These are phyloP conservation scores for Drosophila navojoa DNA, from an alignment of 1,140 invertebrate genomes.

Conservation along the genomic window DNA sequence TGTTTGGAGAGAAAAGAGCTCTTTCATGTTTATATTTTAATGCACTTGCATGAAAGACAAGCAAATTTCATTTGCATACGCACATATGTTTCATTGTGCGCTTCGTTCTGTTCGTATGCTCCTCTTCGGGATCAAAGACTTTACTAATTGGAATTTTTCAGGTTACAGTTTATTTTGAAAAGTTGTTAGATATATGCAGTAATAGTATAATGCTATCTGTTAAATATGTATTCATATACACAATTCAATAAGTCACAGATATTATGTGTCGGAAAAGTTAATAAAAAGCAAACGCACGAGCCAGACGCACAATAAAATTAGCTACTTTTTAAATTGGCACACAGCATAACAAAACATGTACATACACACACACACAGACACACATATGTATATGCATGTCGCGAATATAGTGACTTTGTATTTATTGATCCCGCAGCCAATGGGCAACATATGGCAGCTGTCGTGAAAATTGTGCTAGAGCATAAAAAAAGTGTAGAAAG, in stretches of 20 bases:
- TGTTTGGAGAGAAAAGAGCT: not conserved
- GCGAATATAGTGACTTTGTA: slow-evolving; percentile 24
- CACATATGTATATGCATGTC: slow-evolving; percentile 12
- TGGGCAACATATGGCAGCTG: slow-evolving; percentile 63
- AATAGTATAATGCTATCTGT: too few relatives aligned
- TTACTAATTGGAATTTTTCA: not conserved
- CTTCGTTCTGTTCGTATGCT: not conserved
- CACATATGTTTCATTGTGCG: not conserved
- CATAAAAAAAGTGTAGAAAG: slow-evolving; percentile 10
- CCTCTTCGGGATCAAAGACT: not conserved
- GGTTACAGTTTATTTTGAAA: not conserved
- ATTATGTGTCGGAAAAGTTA: too few relatives aligned
- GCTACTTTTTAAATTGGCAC: too few relatives aligned
- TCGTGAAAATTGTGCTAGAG: slow-evolving; percentile 65
- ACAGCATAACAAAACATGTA: too few relatives aligned
- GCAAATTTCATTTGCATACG: slow-evolving; percentile 1
- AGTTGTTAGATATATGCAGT: too few relatives aligned
- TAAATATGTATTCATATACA: too few relatives aligned
- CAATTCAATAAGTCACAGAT: too few relatives aligned
- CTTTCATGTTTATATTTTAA: slow-evolving; percentile 5
- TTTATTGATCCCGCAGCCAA: slow-evolving; percentile 48
- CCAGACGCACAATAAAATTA: slow-evolving; percentile 27
- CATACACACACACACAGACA: too few relatives aligned
- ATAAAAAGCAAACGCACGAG: not conserved
- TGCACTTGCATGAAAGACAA: not conserved